Percentiles rank a stretch among this genome's conserved stretches.
Evolutionary conservation across 2,113 vertebrate species (phyloP).

Genomic region (Zapornia atra): DNA sequence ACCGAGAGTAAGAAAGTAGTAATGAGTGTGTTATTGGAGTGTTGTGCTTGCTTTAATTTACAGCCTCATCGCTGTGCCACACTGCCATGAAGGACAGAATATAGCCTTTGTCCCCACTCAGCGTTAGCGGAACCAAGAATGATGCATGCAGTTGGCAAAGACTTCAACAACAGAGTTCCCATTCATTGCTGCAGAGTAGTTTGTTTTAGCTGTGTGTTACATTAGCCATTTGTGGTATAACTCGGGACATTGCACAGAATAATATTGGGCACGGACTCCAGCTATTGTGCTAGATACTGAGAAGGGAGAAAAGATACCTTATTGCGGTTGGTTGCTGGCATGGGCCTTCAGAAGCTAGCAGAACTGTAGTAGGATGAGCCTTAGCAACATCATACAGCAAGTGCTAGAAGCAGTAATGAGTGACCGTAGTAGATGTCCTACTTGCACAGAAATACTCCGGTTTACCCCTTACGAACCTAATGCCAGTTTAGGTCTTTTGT

Average conservation of each 20-base stretch:
- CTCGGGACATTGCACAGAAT: not conserved
- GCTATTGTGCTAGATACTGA: not conserved
- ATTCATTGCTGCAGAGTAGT: slow-evolving; percentile 30
- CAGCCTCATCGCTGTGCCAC: not conserved
- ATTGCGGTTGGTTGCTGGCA: not conserved
- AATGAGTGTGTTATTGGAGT: not conserved
- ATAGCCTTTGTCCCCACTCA: not conserved
- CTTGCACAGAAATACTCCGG: not conserved
- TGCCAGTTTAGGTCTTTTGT: not conserved
- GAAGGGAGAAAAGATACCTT: not conserved
- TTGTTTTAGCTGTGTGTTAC: slow-evolving; percentile 41
- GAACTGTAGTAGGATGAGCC: not conserved
- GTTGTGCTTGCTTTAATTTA: slow-evolving; percentile 6
- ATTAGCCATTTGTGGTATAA: slow-evolving; percentile 17
- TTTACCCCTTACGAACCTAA: not conserved
- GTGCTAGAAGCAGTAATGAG: not conserved
- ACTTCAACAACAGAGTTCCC: slow-evolving; percentile 39
- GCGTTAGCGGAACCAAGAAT: not conserved
- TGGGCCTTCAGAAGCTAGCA: not conserved
- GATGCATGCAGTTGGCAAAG: slow-evolving; percentile 9
- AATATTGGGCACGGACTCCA: slow-evolving; percentile 5
- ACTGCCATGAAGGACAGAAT: slow-evolving; percentile 35
- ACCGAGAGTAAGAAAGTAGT: not conserved
- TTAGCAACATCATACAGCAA: not conserved
- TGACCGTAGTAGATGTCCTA: not conserved